phyloP scores from a whole-genome alignment of 2,888 invertebrate genomes.

The Leptogaster cylindrica region DNA sequence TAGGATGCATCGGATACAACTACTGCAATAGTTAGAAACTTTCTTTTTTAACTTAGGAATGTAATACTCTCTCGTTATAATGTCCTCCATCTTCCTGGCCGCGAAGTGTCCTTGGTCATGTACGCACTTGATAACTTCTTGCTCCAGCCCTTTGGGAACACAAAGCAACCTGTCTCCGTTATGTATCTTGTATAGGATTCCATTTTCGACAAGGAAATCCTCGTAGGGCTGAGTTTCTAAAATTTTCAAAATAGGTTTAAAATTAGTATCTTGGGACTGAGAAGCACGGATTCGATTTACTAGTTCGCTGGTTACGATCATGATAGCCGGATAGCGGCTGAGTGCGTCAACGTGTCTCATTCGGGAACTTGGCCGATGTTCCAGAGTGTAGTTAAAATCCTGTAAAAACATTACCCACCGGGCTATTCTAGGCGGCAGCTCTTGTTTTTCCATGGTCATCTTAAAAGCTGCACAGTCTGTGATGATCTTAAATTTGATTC shows the following conservation, averaged over 20 bases:
- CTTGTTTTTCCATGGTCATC: not conserved
- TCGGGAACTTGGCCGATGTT: not conserved
- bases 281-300: conserved; percentile 26
- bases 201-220: conserved; percentile 20
- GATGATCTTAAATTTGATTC: not conserved
- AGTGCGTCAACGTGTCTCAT: conserved; percentile 4
- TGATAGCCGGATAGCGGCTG: not conserved
- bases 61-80: conserved; percentile 6
- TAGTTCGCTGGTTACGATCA: conserved; percentile 5
- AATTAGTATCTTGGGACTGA: conserved; percentile 32
- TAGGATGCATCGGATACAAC: conserved; percentile 42
- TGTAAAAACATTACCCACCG: not conserved
- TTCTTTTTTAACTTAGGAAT: conserved; percentile 22
- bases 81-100: not conserved
- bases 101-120: conserved; percentile 1
- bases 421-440: not conserved
- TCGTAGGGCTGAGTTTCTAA: conserved; percentile 40
- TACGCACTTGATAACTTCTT: not conserved
- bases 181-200: conserved; percentile 33
- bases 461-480: conserved; percentile 4
- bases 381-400: not conserved
- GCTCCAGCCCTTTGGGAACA: conserved; percentile 54
- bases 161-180: conserved; percentile 38
- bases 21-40: conserved; percentile 13
- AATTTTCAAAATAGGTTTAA: conserved; percentile 32